phyloP scores from a whole-genome alignment of 2,888 invertebrate species.

The Protonemura montana region DNA sequence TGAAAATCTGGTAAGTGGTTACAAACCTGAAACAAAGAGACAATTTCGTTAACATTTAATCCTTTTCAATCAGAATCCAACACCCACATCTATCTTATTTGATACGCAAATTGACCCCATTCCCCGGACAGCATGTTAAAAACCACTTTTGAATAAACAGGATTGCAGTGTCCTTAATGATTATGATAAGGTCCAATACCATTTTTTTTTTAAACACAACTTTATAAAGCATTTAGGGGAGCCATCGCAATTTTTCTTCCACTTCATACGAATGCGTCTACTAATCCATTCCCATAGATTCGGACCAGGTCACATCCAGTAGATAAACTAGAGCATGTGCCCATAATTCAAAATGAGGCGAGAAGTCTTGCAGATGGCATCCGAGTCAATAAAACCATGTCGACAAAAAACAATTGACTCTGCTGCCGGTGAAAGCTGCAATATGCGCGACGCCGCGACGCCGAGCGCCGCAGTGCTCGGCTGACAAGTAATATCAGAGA shows the following conservation, averaged over 20 bases:
- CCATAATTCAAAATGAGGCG: slow-evolving; percentile 31
- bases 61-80: too few relatives aligned
- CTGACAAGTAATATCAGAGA: slow-evolving; percentile 34
- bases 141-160: too few relatives aligned
- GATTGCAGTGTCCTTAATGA: too few relatives aligned
- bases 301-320: background rate
- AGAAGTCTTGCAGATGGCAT: slow-evolving; percentile 33
- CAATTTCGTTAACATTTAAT: too few relatives aligned
- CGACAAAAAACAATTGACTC: slow-evolving; percentile 33
- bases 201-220: background rate
- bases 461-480: background rate
- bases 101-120: too few relatives aligned
- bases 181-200: too few relatives aligned
- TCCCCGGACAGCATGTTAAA: too few relatives aligned
- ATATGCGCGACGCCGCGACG: background rate
- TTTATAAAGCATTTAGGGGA: background rate
- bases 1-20: too few relatives aligned
- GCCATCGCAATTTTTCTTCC: background rate
- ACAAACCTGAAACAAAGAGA: too few relatives aligned
- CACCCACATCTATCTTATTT: too few relatives aligned
- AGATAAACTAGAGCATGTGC: slow-evolving; percentile 18
- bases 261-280: too few relatives aligned
- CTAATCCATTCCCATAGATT: background rate
- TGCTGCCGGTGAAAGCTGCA: slow-evolving; percentile 22
- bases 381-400: slow-evolving; percentile 29